phyloP scores from a whole-genome alignment of 2,888 invertebrate genomes.

The Diarsia rubi region DNA sequence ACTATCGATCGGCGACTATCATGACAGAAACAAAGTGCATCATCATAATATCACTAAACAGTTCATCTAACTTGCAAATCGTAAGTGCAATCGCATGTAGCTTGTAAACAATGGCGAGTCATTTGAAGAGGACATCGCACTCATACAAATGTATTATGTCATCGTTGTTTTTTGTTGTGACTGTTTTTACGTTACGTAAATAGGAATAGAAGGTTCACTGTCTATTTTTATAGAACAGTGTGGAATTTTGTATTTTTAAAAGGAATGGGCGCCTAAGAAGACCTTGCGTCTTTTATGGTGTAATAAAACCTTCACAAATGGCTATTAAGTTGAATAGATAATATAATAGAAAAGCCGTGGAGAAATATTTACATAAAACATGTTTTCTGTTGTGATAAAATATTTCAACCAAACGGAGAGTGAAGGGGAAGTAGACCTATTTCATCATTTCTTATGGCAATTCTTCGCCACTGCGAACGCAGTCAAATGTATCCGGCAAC shows the following conservation, averaged over 20 bases:
- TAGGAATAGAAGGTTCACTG: slow-evolving; percentile 30
- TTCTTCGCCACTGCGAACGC: background rate
- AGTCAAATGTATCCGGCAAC: background rate
- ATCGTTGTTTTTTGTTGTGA: slow-evolving; percentile 48
- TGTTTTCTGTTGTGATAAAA: background rate
- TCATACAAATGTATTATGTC: slow-evolving; percentile 63
- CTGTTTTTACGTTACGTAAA: background rate
- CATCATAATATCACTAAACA: background rate
- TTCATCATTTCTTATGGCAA: background rate
- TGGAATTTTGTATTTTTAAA: background rate
- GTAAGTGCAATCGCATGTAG: slow-evolving; percentile 28
- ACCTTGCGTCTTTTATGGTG: background rate
- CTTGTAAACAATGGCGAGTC: slow-evolving; percentile 60
- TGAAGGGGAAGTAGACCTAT: background rate
- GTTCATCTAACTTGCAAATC: slow-evolving; percentile 42
- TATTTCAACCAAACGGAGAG: background rate
- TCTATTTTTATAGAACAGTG: background rate
- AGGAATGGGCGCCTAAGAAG: background rate
- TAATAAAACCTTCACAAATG: background rate
- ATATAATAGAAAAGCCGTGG: too few relatives aligned
- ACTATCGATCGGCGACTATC: background rate
- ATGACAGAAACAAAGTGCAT: background rate
- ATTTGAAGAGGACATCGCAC: slow-evolving; percentile 64
- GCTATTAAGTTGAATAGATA: background rate
- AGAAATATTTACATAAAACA: background rate